phyloP scores from a whole-genome alignment of 1,140 invertebrate species.

The Galendromus occidentalis region DNA sequence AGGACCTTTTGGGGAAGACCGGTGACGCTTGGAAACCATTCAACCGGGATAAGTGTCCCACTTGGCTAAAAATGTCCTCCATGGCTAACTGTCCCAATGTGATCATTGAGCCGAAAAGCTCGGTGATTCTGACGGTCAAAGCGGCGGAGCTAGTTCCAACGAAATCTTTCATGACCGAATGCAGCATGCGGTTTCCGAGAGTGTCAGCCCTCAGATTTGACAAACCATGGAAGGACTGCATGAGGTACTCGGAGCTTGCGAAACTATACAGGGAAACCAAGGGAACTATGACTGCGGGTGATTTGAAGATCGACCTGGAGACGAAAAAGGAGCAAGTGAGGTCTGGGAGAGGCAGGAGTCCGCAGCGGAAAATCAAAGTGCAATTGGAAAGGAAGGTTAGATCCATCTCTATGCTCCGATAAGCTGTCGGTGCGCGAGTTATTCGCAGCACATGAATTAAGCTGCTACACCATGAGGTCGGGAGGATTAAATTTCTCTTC shows the following conservation, averaged over 20 bases:
- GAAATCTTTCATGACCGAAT: background rate
- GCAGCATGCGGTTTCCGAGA: background rate
- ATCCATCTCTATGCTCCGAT: background rate
- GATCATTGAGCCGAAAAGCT: background rate
- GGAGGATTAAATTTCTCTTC: background rate
- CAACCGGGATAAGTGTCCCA: background rate
- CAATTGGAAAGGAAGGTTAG: background rate
- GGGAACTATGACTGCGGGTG: background rate
- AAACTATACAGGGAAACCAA: background rate
- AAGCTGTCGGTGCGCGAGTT: background rate
- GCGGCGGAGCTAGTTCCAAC: background rate
- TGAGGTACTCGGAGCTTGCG: background rate
- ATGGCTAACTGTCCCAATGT: background rate
- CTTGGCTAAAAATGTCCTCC: slow-evolving; percentile 1
- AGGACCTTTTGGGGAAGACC: background rate
- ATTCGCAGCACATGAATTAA: background rate
- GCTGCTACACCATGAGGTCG: background rate
- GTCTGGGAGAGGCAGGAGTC: background rate
- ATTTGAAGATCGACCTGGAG: background rate
- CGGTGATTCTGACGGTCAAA: background rate
- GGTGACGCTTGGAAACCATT: background rate
- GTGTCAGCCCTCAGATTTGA: background rate
- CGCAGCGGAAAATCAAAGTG: background rate
- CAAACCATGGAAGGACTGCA: background rate
- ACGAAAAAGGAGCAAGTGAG: background rate